Evolutionary conservation across 1,140 invertebrate species (phyloP), one percentile per base, ranked within the genome.

Genomic region (Drosophila sp.): DNA sequence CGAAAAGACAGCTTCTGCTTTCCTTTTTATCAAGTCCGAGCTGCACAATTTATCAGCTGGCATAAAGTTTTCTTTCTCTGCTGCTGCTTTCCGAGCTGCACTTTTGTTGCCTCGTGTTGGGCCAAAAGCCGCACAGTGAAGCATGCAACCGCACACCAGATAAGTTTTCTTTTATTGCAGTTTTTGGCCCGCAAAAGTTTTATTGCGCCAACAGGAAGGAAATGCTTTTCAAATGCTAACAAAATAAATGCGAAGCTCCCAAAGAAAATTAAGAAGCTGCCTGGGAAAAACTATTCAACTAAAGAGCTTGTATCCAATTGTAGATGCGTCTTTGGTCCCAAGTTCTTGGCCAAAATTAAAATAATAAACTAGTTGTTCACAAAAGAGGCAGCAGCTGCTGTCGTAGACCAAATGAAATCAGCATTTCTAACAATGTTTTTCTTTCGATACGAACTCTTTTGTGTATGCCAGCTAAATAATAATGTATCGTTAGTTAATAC

Each of bases 101-200:
- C 36, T 72, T 45, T 36, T 63, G 25, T 34, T 27, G 36, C 32
- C 38, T 45, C 67, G 8, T 13, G 36, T 63, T 38, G 61, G 45
- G 13, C 51, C 57, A 64, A 59, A 71, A 82, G n/a, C 72, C 69
- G 62, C 76, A 78, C 14, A 32, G 27, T 11, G 36, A 43, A 13
- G 5, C 40, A 27, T 32, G 18, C 48, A 54, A 53, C 48, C 63
- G 61, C 62, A 59, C 51, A 36, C 40, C 51, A 72, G 82, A 86
- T 86, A 86, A 86, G 82, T 86, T 86, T 89, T 86, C 82, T 86
- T 86, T 86, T 87, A 86, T 86, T 86, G 82, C 78, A 87, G 58
- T 82, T 82, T 41, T 67, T 56, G 57, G 69, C 61, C 63, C 56
- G 43, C 54, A 82, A 86, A 86, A 86, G 82, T 86, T 86, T 86